These are phyloP conservation scores for Holcopasites calliopsidis DNA, from an alignment of 1,140 invertebrate species.

Conservation along the genomic window DNA sequence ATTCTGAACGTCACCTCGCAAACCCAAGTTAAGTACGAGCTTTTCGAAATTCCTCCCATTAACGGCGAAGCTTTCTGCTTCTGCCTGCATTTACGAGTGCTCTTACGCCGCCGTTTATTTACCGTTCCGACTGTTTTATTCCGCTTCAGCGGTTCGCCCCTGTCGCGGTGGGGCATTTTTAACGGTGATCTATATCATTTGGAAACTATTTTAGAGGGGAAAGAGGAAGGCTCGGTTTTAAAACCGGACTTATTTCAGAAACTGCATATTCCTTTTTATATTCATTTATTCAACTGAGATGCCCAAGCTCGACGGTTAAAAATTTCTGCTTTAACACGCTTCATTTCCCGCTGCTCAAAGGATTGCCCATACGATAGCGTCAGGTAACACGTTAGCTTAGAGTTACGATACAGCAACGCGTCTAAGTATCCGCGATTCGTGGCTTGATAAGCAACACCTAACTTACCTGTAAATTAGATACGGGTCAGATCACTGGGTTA, in stretches of 20 bases:
- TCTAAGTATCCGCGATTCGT: slow-evolving; percentile 15
- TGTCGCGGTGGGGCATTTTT: not conserved
- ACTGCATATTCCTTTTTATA: too few relatives aligned
- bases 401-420: not conserved
- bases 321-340: too few relatives aligned
- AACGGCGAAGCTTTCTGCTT: slow-evolving; percentile 57
- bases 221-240: too few relatives aligned
- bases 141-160: too few relatives aligned
- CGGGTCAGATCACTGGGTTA: slow-evolving; percentile 45
- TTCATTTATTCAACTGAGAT: too few relatives aligned
- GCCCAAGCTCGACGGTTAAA: too few relatives aligned
- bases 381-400: too few relatives aligned
- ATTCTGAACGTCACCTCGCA: slow-evolving; percentile 73
- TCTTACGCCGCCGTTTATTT: slow-evolving; percentile 43
- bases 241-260: too few relatives aligned
- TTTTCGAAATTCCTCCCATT: slow-evolving; percentile 74
- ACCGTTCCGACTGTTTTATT: slow-evolving; percentile 13
- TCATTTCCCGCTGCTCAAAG: not conserved
- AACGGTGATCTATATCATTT: not conserved
- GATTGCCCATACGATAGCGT: too few relatives aligned
- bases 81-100: slow-evolving; percentile 46
- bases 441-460: slow-evolving; percentile 18
- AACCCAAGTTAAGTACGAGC: slow-evolving; percentile 73
- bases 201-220: not conserved
- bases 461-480: slow-evolving; percentile 49